Percentiles rank a stretch among this genome's conserved stretches.
phyloP scores from a whole-genome alignment of 2,888 invertebrate species.

The Drosophila atripex region DNA sequence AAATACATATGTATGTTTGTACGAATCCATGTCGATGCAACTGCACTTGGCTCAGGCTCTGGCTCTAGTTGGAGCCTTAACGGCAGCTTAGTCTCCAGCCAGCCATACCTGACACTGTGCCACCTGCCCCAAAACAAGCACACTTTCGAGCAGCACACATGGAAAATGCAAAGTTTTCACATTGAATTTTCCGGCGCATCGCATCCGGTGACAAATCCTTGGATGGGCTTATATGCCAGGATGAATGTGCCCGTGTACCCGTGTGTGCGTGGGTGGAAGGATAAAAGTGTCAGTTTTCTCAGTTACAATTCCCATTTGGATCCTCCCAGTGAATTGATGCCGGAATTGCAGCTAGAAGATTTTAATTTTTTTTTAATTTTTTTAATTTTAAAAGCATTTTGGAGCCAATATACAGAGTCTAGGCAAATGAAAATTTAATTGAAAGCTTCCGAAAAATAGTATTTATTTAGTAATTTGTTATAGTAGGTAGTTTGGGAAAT shows the following conservation, averaged over 20 bases:
- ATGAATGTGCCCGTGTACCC: constrained; percentile 4
- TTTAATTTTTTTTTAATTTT: no score
- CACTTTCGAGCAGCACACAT: constrained; percentile 29
- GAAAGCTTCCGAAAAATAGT: background rate
- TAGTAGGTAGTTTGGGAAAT: no score
- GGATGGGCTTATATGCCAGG: constrained; percentile 23
- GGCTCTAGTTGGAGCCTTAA: constrained; percentile 63
- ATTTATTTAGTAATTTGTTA: background rate
- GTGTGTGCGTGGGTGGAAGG: constrained; percentile 11
- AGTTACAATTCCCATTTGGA: constrained; percentile 34
- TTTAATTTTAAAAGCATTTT: background rate
- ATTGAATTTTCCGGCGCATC: constrained; percentile 74
- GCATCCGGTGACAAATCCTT: constrained; percentile 64
- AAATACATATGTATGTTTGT: constrained; percentile 55
- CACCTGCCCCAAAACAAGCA: constrained; percentile 14
- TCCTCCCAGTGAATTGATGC: background rate
- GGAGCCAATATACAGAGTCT: background rate
- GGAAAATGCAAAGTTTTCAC: constrained; percentile 73
- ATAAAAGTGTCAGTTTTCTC: constrained; percentile 43
- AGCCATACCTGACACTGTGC: constrained; percentile 32
- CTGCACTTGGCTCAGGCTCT: constrained; percentile 53
- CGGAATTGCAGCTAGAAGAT: constrained; percentile 6
- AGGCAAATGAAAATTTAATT: background rate
- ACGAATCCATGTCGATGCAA: constrained; percentile 56
- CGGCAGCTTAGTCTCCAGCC: constrained; percentile 57